phyloP scores from a whole-genome alignment of 2,797 vertebrate genomes.

The Leucoraja ocellata region DNA sequence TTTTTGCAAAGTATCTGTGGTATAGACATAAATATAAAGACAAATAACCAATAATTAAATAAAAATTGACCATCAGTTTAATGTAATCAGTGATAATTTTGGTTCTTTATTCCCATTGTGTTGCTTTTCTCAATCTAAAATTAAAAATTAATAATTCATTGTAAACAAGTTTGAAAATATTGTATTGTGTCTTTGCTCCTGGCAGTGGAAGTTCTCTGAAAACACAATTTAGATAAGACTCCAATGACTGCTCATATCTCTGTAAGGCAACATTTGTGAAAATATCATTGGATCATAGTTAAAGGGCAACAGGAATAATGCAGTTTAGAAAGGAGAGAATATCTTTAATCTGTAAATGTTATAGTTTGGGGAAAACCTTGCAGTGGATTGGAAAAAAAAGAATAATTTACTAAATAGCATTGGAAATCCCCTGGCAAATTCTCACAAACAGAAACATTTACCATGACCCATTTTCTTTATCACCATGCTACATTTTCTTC shows the following conservation, averaged over 20 bases:
- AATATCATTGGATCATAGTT: slow-evolving; percentile 1
- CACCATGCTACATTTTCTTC: neutral
- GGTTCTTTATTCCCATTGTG: neutral
- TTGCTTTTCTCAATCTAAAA: neutral
- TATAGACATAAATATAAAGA: neutral
- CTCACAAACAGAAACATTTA: neutral
- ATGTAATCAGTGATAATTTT: neutral
- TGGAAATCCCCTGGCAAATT: neutral
- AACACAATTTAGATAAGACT: neutral
- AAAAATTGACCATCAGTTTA: neutral
- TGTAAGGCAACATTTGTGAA: neutral
- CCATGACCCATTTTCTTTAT: slow-evolving; percentile 16
- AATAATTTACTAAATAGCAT: neutral
- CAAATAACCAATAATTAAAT: neutral
- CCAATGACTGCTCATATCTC: neutral
- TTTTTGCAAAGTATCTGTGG: neutral
- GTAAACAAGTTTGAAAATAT: neutral
- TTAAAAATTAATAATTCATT: slow-evolving; percentile 34
- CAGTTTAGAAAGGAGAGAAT: slow-evolving; percentile 17
- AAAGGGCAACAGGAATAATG: neutral
- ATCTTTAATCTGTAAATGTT: neutral
- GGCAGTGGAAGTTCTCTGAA: neutral
- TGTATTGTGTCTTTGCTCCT: neutral
- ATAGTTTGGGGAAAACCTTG: neutral
- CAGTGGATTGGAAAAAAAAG: neutral